Conservation (phyloP, 2,797 vertebrate species). For the Echeneis naucrates region DNA sequence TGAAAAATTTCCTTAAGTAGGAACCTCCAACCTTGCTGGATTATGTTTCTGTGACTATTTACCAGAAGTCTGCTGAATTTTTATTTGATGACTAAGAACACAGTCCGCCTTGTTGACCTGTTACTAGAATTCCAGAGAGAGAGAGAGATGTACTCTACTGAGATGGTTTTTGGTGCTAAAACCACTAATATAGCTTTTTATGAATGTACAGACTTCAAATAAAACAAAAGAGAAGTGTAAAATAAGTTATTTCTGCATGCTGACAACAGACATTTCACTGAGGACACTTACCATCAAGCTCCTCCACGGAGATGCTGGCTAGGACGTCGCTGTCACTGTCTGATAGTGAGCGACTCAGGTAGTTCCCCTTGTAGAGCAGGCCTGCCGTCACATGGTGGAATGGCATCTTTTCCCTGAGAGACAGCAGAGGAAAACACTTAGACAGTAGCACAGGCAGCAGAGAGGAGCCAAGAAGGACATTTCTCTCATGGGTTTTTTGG, state of each 20-base stretch:
- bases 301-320: slow-evolving; percentile 97
- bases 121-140: not conserved
- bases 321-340: slow-evolving; percentile 95
- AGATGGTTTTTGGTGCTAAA: not conserved
- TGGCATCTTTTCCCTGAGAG: slow-evolving; percentile 96
- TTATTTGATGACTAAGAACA: not conserved
- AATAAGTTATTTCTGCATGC: not conserved
- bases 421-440: slow-evolving; percentile 29
- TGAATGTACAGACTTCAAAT: not conserved
- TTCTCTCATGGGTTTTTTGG: not conserved
- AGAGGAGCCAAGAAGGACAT: not conserved
- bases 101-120: too few relatives aligned
- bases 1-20: too few relatives aligned
- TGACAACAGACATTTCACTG: slow-evolving; percentile 4
- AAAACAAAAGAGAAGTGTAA: too few relatives aligned
- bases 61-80: not conserved
- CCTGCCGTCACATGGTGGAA: slow-evolving; percentile 99
- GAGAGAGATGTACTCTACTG: not conserved
- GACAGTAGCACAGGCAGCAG: not conserved
- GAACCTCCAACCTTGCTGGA: too few relatives aligned
- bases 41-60: too few relatives aligned
- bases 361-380: slow-evolving; percentile 98
- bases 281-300: slow-evolving; percentile 90
- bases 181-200: not conserved
- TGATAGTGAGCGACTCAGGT: slow-evolving; percentile 94